Conservation (phyloP, 1,140 invertebrate genomes). For the Dendrolimus punctatus region DNA sequence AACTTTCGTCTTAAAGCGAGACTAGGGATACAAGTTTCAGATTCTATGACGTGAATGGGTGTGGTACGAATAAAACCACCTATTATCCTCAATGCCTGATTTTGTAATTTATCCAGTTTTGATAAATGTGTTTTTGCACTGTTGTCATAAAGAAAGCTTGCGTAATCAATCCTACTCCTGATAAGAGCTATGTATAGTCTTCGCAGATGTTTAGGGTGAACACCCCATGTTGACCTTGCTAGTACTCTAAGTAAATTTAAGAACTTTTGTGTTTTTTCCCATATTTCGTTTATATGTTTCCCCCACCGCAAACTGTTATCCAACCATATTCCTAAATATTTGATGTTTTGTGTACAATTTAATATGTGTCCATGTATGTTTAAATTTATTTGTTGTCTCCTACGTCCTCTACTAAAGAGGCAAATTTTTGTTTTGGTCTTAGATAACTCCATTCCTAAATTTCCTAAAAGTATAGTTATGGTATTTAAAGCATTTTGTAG, state of each 20-base stretch:
- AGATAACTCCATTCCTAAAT: background rate
- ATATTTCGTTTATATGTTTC: constrained; percentile 12
- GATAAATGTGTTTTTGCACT: background rate
- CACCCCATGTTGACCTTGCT: background rate
- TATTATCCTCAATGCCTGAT: too few species aligned
- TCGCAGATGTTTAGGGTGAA: constrained; percentile 7
- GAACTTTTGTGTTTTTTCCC: constrained; percentile 7
- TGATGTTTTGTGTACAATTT: background rate
- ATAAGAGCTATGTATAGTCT: constrained; percentile 6
- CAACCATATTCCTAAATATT: constrained; percentile 10
- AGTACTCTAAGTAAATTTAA: constrained; percentile 12
- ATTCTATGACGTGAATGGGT: too few species aligned
- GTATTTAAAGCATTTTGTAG: too few species aligned
- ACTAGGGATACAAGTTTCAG: too few species aligned
- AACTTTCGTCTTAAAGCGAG: too few species aligned
- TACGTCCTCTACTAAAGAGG: background rate
- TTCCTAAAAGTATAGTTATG: too few species aligned
- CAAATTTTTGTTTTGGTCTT: constrained; percentile 1
- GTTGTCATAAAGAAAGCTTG: background rate
- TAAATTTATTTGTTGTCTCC: background rate
- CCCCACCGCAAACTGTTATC: constrained; percentile 6
- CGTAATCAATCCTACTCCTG: constrained; percentile 6
- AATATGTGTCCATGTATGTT: background rate
- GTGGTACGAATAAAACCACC: too few species aligned
- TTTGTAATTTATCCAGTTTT: too few species aligned